Evolutionary conservation across 2,888 invertebrate species (phyloP), one percentile per base, ranked within the genome.

Genomic region (Drosophila kambysellisi): DNA sequence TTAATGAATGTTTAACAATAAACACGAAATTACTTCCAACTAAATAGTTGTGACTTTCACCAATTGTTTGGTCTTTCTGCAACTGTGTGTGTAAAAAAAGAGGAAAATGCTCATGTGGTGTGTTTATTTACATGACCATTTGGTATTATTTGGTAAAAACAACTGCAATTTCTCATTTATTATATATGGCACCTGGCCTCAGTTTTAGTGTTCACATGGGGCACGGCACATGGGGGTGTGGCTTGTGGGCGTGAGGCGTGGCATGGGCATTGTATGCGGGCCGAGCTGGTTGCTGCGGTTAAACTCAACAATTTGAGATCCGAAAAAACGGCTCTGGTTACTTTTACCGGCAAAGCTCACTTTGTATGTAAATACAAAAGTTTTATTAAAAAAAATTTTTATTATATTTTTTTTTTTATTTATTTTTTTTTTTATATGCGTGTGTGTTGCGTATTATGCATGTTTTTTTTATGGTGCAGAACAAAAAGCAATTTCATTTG

Each of bases 361-460:
- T 88, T 85, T 84, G 82, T 88, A 85, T 85, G 85, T 85, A 85
- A 85, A 85, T 85, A 89, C 62, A 56, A 61, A 88, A 89, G 58
- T 88, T 85, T 85, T 85, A 88, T 88, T 89, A 85, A 88, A 85
- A 85, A 76, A 66, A 29, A 53, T 60, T 56, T 56, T 56, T 74
- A 54, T 79, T 57, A 70, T 62, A 60, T 62, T 61, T 43, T 53
- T 50, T 41, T 39, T 17, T 39, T 37, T 25, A 17, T 29, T 29
- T 35, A 63, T 59, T 51, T 39, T 54, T 41, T 43, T 33, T 54
- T 29, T 29, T 54, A 64, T 60, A 50, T 62, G 35, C 46, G 43
- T 43, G 43, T 67, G 59, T n/a, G 43, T 50, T 29, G 69, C 60
- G 59, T 67, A 74, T 53, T 68, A 62, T 74, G 62, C 51, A 33